Conservation (phyloP, 2,797 vertebrate species). For the Macroramphosus scolopax region DNA sequence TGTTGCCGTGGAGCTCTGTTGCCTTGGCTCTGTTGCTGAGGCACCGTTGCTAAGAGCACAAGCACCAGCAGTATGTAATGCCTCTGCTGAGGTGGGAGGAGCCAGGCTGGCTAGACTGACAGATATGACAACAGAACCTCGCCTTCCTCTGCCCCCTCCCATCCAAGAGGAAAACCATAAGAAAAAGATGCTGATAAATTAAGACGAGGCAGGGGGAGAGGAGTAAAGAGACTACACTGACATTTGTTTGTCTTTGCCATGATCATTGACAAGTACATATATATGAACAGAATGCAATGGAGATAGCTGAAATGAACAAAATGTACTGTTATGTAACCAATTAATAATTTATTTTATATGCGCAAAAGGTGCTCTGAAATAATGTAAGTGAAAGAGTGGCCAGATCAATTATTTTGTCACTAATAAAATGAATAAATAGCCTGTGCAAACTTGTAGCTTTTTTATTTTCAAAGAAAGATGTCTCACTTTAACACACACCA, state of each 20-base stretch:
- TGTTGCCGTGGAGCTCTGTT: constrained; percentile 77
- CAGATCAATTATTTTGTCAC: too few species aligned
- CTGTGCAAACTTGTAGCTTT: not conserved
- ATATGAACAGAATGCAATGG: constrained; percentile 1
- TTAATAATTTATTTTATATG: constrained; percentile 70
- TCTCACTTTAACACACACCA: not conserved
- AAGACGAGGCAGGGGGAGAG: constrained; percentile 33
- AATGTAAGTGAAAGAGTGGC: constrained; percentile 28
- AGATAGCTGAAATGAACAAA: constrained; percentile 44
- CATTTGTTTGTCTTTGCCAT: constrained; percentile 21
- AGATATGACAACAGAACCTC: constrained; percentile 74
- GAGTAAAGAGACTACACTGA: constrained; percentile 25
- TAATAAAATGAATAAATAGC: constrained; percentile 11
- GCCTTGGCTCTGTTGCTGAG: constrained; percentile 76
- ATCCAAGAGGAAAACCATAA: constrained; percentile 52
- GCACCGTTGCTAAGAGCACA: constrained; percentile 78
- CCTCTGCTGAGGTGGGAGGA: constrained; percentile 70
- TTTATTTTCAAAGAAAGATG: constrained; percentile 1
- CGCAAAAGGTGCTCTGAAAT: constrained; percentile 43
- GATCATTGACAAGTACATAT: not conserved
- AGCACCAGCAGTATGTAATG: constrained; percentile 78
- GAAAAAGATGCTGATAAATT: constrained; percentile 56
- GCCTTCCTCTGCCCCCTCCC: constrained; percentile 68
- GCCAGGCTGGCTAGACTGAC: constrained; percentile 69
- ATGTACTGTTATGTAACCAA: constrained; percentile 68